Conservation (phyloP, 2,113 vertebrate species). For the Trinectes maculatus region DNA sequence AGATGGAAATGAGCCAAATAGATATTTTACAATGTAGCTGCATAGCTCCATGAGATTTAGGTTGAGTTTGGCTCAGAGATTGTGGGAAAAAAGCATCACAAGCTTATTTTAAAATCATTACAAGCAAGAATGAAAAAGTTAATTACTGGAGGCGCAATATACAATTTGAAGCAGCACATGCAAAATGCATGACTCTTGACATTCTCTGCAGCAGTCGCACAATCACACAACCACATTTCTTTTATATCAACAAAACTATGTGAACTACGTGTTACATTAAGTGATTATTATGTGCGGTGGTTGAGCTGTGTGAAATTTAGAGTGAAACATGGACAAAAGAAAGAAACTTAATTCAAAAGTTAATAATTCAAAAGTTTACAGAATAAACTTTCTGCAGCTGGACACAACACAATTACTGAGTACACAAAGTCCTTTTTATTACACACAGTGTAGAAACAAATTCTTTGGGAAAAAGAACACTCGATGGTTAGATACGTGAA, state of each 20-base stretch:
- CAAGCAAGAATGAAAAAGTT: constrained; percentile 19
- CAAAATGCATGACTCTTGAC: constrained; percentile 31
- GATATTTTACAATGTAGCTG: background rate
- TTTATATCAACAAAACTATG: too few species aligned
- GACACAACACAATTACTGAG: constrained; percentile 8
- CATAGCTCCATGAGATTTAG: background rate
- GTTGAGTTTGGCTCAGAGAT: background rate
- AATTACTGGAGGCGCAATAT: constrained; percentile 20
- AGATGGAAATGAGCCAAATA: background rate
- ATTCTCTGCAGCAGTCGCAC: constrained; percentile 9
- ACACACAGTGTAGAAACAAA: constrained; percentile 3
- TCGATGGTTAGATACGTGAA: constrained; percentile 15
- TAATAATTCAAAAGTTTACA: too few species aligned
- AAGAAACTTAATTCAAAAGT: too few species aligned
- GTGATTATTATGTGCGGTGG: too few species aligned
- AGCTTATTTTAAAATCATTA: constrained; percentile 10
- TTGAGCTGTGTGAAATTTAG: too few species aligned
- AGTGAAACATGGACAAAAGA: too few species aligned
- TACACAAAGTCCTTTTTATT: background rate
- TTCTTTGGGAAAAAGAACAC: constrained; percentile 18
- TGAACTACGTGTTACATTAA: too few species aligned
- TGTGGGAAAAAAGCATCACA: background rate
- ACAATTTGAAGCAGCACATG: constrained; percentile 15
- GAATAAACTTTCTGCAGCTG: background rate
- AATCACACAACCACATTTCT: constrained; percentile 1